A percentile compares a stretch with the other conserved stretches of the same genome.
Conservation (phyloP, 2,113 vertebrate species). For the Gavia stellata region DNA sequence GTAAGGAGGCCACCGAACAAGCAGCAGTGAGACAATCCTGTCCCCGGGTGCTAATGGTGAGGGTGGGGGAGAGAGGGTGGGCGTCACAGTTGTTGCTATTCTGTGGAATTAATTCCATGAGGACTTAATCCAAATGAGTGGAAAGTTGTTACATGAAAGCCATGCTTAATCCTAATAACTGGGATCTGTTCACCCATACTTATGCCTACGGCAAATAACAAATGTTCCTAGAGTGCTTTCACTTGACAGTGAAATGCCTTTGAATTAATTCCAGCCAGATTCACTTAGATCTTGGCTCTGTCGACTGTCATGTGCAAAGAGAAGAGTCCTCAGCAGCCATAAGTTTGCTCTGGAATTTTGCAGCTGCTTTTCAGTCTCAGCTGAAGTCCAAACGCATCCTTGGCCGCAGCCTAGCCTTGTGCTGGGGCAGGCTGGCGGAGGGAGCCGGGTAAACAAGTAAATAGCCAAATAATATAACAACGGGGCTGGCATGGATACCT, state of each 20-base stretch:
- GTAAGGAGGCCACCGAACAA: conserved; percentile 26
- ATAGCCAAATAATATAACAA: not conserved
- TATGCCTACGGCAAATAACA: not conserved
- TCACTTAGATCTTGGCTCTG: not conserved
- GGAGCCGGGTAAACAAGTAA: not conserved
- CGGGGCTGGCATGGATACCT: too few relatives aligned
- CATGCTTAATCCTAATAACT: not conserved
- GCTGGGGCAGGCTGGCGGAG: not conserved
- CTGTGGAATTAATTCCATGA: not conserved
- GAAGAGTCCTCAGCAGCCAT: not conserved
- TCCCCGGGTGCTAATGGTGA: not conserved
- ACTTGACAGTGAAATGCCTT: not conserved
- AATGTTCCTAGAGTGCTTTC: not conserved
- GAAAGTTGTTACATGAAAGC: not conserved
- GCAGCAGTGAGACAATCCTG: not conserved
- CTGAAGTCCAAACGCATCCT: not conserved
- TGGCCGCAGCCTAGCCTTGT: not conserved
- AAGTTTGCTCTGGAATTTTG: not conserved
- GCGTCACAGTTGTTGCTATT: not conserved
- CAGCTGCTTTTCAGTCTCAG: not conserved
- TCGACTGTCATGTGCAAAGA: not conserved
- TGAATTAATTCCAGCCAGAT: not conserved
- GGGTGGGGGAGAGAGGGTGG: not conserved
- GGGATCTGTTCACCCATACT: not conserved
- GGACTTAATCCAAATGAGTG: not conserved